Evolutionary conservation across 2,888 invertebrate genomes (phyloP).

Genomic region (Endomychus coccineus): DNA sequence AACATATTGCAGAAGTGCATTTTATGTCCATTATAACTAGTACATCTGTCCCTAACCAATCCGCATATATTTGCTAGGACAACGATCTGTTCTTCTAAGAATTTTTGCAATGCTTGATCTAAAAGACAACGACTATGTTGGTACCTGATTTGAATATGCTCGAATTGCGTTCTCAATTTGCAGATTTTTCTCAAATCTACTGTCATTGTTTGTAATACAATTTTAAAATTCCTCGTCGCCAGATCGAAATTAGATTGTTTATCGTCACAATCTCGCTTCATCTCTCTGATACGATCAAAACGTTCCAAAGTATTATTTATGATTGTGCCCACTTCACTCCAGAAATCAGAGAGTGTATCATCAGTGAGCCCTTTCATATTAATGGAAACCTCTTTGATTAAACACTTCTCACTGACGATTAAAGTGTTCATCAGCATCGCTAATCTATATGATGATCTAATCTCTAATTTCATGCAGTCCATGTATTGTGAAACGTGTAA

Average conservation of each 20-base stretch:
- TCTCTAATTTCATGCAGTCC: slow-evolving; percentile 28
- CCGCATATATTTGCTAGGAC: too few relatives aligned
- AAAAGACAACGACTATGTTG: slow-evolving; percentile 33
- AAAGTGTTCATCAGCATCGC: slow-evolving; percentile 22
- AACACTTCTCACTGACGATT: slow-evolving; percentile 20
- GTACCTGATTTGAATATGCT: slow-evolving; percentile 33
- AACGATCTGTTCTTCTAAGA: slow-evolving; percentile 23
- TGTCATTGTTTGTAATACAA: slow-evolving; percentile 36
- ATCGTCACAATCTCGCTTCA: slow-evolving; percentile 24
- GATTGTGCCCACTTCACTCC: slow-evolving; percentile 24
- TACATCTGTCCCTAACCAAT: too few relatives aligned
- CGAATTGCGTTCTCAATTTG: slow-evolving; percentile 35
- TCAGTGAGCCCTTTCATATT: slow-evolving; percentile 20
- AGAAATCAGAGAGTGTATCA: slow-evolving; percentile 17
- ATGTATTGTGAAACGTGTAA: slow-evolving; percentile 29
- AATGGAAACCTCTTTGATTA: slow-evolving; percentile 19
- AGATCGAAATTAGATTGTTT: slow-evolving; percentile 32
- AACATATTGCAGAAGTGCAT: too few relatives aligned
- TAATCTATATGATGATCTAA: slow-evolving; percentile 26
- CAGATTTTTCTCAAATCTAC: slow-evolving; percentile 30
- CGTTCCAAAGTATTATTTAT: slow-evolving; percentile 23
- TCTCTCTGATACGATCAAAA: slow-evolving; percentile 20
- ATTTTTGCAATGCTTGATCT: slow-evolving; percentile 30
- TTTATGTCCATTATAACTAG: too few relatives aligned
- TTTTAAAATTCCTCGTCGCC: slow-evolving; percentile 37